Evolutionary conservation across 2,113 vertebrate genomes (phyloP).

Genomic region (Glaucomys volans): DNA sequence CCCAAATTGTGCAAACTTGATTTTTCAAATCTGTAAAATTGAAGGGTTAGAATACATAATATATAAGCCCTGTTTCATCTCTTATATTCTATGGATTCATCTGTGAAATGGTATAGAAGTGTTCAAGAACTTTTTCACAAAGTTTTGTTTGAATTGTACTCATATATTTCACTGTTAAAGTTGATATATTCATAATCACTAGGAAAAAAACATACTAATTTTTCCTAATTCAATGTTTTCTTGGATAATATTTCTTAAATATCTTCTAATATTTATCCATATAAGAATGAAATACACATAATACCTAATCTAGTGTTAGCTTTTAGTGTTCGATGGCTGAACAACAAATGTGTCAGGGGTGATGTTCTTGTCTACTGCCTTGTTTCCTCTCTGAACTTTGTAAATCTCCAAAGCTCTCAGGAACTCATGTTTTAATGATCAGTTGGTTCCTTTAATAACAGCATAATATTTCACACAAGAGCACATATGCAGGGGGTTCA

Average conservation of each 20-base stretch:
- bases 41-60: constrained; percentile 62
- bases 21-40: constrained; percentile 62
- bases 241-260: constrained; percentile 32
- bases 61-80: neutral
- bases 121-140: neutral
- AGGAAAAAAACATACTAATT: neutral
- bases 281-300: neutral
- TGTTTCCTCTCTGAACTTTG: neutral
- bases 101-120: neutral
- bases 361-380: neutral
- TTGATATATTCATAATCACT: constrained; percentile 6
- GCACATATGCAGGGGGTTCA: neutral
- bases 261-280: neutral
- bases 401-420: neutral
- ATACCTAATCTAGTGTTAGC: neutral
- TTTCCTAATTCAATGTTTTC: constrained; percentile 41
- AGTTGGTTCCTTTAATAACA: neutral
- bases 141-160: neutral
- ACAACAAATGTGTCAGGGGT: neutral
- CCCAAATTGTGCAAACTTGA: neutral
- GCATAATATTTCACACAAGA: neutral
- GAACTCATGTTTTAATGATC: constrained; percentile 27
- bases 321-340: neutral
- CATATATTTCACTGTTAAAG: neutral
- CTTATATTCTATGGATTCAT: constrained; percentile 20